Evolutionary conservation across 2,888 invertebrate species (phyloP).

Genomic region (Cheiracanthium punctorium): DNA sequence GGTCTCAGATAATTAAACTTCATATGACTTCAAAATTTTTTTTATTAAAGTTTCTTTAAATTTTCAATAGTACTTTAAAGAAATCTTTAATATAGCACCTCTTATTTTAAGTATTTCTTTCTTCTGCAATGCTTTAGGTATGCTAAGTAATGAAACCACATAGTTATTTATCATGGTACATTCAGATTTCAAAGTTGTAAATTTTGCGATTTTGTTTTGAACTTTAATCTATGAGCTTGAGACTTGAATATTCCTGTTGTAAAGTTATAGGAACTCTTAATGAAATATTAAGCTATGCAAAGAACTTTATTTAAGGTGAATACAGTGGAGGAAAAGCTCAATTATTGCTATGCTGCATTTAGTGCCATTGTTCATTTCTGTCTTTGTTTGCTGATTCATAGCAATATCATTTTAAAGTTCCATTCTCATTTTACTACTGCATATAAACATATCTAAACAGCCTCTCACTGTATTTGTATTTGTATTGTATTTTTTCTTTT

Average conservation of each 20-base stretch:
- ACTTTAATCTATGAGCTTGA: neutral
- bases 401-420: constrained; percentile 30
- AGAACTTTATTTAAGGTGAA: constrained; percentile 21
- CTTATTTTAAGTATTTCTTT: neutral
- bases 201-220: neutral
- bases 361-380: constrained; percentile 56
- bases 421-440: constrained; percentile 34
- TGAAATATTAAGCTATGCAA: constrained; percentile 40
- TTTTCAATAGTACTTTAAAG: neutral
- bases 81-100: neutral
- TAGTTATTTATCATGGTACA: neutral
- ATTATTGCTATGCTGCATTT: constrained; percentile 57
- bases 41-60: too few relatives aligned
- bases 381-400: constrained; percentile 27
- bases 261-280: neutral
- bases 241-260: neutral
- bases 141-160: neutral
- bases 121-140: neutral
- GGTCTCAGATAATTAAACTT: too few relatives aligned
- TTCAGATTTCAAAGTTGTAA: neutral
- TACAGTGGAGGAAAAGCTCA: constrained; percentile 52
- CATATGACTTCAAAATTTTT: too few relatives aligned
- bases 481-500: constrained; percentile 43
- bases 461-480: constrained; percentile 48
- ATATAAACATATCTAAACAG: constrained; percentile 53